These are phyloP conservation scores for Micrastur ruficollis DNA, from an alignment of 2,797 vertebrate genomes.

Conservation along the genomic window DNA sequence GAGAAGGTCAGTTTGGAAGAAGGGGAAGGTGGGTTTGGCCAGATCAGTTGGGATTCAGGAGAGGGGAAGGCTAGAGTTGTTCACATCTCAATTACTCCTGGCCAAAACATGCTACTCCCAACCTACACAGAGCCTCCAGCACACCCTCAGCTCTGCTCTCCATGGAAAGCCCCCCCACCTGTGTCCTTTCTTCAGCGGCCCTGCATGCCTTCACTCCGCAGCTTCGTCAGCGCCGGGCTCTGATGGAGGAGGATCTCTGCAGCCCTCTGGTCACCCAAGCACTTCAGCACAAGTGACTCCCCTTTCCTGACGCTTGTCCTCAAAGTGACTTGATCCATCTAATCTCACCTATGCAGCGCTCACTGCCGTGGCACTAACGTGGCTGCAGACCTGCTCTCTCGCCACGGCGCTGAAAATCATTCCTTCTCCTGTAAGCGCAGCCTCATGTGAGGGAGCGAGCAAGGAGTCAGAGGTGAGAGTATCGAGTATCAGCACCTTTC, in stretches of 20 bases:
- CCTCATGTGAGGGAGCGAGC: not conserved
- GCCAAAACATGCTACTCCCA: not conserved
- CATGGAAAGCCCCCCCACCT: accelerated
- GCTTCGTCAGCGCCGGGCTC: not conserved
- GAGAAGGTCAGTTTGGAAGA: not conserved
- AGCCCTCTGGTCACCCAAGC: not conserved
- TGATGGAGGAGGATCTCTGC: not conserved
- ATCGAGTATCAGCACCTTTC: not conserved
- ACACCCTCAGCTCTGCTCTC: not conserved
- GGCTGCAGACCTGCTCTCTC: not conserved
- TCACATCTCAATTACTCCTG: not conserved
- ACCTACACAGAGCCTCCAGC: not conserved
- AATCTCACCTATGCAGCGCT: not conserved
- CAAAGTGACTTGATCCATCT: too few relatives aligned
- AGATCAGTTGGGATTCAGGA: not conserved
- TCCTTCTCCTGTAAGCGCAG: not conserved
- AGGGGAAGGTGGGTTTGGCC: not conserved
- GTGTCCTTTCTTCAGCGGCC: not conserved
- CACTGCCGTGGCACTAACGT: accelerated
- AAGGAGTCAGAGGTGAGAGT: not conserved
- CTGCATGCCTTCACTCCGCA: not conserved
- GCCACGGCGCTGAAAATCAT: accelerated
- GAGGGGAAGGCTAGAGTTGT: not conserved
- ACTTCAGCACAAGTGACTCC: not conserved
- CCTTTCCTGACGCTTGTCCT: not conserved